Evolutionary conservation across 2,113 vertebrate genomes (phyloP).

Genomic region (Melospiza melodia): DNA sequence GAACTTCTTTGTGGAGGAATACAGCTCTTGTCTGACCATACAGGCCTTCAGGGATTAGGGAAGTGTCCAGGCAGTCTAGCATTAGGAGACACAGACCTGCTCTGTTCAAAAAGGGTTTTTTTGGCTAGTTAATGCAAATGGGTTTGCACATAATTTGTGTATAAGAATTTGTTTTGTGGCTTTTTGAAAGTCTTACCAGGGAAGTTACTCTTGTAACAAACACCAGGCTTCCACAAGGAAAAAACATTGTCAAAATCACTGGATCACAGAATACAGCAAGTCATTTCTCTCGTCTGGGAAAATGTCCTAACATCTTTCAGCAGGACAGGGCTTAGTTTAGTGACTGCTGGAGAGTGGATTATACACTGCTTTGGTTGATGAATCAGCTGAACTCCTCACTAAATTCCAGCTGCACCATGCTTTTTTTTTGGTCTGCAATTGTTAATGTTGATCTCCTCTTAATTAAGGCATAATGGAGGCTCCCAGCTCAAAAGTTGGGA

Average conservation of each 20-base stretch:
- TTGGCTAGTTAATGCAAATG: background rate
- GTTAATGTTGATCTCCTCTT: background rate
- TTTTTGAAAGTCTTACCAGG: background rate
- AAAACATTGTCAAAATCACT: background rate
- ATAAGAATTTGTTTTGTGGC: background rate
- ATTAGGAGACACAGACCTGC: background rate
- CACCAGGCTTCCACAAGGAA: background rate
- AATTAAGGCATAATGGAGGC: background rate
- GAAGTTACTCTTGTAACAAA: background rate
- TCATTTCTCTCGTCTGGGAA: background rate
- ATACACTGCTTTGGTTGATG: background rate
- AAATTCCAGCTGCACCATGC: background rate
- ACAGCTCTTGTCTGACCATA: background rate
- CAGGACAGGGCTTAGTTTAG: background rate
- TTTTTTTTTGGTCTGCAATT: background rate
- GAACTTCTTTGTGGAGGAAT: background rate
- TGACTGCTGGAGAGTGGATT: background rate
- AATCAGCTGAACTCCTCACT: background rate
- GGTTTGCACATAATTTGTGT: background rate
- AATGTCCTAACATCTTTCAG: background rate
- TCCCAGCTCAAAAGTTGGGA: background rate
- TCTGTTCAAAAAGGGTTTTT: background rate
- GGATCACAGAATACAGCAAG: background rate
- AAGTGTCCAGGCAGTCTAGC: background rate
- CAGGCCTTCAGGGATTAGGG: background rate